Evolutionary conservation across 2,888 invertebrate species (phyloP), one percentile per base, ranked within the genome.

Genomic region (Hypomecis punctinalis): DNA sequence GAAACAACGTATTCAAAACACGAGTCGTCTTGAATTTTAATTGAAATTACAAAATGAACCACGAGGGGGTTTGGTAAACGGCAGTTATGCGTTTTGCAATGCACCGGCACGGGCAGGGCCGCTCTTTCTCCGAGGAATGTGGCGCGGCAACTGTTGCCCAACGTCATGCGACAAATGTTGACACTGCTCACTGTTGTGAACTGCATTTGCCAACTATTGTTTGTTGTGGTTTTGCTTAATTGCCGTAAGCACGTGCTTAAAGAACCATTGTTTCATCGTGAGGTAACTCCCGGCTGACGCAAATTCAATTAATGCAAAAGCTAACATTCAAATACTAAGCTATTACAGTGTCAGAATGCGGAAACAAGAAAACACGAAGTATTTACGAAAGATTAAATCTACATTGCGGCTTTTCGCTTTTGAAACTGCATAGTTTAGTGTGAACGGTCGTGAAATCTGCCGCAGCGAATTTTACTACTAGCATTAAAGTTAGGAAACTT

Each of bases 61-160:
- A 73, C 80, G 70, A 79, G 71, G 78, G 81, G 80, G 80, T 86
- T 86, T 85, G 82, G 82, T 80, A 84, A 88, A 83, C 80, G 72
- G 79, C 75, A 71, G 76, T 82, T 85, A 82, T 81, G 76, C 56
- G 77, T 89, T 84, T 88, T 79, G 85, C 82, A 87, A 91, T 43
- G 68, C 69, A 80, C 82, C 75, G 77, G 82, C 81, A 79, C 75
- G 75, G 82, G 77, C 83, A 87, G 83, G 85, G 84, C 85, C 82
- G 81, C 78, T 90, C 88, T 90, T 88, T 89, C 89, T 86, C 85
- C 76, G 68, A 76, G 81, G 86, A 87, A 90, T 87, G 86, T 78
- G 78, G 82, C 79, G 74, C 74, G 74, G 78, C 76, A 74, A 75
- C 75, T 68, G 73, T 76, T 75, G 66, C 64, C 70, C 66, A 74